Conservation (phyloP, 2,888 invertebrate species). For the Monochamus alternatus region DNA sequence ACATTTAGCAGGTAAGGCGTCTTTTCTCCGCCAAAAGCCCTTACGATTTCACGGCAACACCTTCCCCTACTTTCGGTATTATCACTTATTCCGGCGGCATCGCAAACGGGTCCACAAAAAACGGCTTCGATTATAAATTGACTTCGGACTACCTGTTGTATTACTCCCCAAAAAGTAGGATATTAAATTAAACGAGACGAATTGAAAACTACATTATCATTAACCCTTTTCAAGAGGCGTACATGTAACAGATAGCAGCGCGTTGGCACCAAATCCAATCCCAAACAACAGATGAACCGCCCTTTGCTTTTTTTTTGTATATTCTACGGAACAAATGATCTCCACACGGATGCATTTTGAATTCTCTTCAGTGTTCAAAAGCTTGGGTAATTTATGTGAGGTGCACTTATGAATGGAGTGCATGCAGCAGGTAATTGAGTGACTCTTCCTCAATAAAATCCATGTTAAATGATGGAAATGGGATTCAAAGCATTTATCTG, state of each 20-base stretch:
- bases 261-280: conserved; percentile 53
- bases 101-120: conserved; percentile 22
- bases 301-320: conserved; percentile 49
- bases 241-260: conserved; percentile 54
- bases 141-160: conserved; percentile 15
- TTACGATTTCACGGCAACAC: conserved; percentile 23
- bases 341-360: conserved; percentile 27
- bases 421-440: conserved; percentile 23
- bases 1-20: neutral
- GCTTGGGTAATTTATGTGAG: conserved; percentile 15
- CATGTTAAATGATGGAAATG: conserved; percentile 2
- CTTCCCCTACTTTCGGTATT: neutral
- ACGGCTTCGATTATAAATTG: conserved; percentile 17
- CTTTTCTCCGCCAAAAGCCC: neutral
- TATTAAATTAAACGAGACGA: conserved; percentile 35
- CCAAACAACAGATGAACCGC: conserved; percentile 51
- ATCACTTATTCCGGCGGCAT: conserved; percentile 22
- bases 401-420: neutral
- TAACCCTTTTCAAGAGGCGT: conserved; percentile 38
- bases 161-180: conserved; percentile 18
- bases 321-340: conserved; percentile 18
- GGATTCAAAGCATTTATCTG: neutral
- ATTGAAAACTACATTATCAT: conserved; percentile 43
- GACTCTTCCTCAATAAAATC: conserved; percentile 45
- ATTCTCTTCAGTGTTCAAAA: conserved; percentile 8